phyloP scores from a whole-genome alignment of 2,113 vertebrate genomes.

The Aramus guarauna region DNA sequence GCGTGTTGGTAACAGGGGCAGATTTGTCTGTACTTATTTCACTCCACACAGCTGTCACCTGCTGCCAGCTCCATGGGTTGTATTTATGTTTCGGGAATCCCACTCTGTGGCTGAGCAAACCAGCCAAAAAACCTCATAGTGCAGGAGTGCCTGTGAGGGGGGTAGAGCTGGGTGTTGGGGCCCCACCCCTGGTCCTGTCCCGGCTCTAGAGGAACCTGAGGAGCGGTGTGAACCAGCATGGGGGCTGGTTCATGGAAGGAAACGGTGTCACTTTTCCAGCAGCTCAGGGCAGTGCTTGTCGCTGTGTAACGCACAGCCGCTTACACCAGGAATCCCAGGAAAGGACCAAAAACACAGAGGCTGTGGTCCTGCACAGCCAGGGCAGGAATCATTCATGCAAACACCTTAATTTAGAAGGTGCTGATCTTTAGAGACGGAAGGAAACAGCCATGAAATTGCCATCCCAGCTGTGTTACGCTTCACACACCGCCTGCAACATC shows the following conservation, averaged over 20 bases:
- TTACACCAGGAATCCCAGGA: neutral
- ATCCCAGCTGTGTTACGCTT: rapidly evolving
- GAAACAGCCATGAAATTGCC: neutral
- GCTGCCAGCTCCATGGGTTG: neutral
- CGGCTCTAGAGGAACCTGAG: rapidly evolving
- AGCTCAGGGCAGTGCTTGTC: neutral
- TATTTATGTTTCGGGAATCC: neutral
- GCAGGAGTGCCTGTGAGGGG: neutral
- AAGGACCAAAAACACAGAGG: neutral
- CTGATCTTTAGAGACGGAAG: neutral
- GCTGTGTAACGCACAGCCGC: rapidly evolving
- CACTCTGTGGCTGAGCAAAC: neutral
- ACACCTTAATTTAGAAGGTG: neutral
- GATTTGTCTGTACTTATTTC: neutral
- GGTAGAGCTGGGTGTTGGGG: neutral
- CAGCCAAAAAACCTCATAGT: neutral
- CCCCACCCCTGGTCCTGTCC: neutral
- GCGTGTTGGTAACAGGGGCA: rapidly evolving
- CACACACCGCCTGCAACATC: rapidly evolving
- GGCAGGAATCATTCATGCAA: neutral
- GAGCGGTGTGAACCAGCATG: rapidly evolving
- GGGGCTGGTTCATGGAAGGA: too few relatives aligned
- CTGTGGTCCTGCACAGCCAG: neutral
- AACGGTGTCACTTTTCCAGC: neutral
- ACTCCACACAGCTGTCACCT: rapidly evolving